Percentiles rank a stretch among this genome's conserved stretches.
Conservation (phyloP, 2,888 invertebrate genomes). For the Tortricodes alternella region DNA sequence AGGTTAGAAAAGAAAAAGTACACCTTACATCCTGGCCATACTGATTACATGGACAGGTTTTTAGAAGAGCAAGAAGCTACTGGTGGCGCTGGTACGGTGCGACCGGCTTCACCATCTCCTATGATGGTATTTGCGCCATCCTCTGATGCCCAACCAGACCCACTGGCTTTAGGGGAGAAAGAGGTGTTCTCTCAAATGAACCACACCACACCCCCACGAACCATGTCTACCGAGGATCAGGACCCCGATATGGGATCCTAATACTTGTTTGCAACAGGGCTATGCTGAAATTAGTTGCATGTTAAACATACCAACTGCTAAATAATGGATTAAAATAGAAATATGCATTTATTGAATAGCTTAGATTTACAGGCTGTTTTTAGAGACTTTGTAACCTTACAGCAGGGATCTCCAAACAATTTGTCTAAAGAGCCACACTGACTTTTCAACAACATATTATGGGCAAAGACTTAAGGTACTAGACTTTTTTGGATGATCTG, state of each 20-base stretch:
- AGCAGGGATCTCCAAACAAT: too few relatives aligned
- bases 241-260: conserved; percentile 73
- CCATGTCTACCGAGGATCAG: conserved; percentile 69
- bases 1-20: conserved; percentile 96
- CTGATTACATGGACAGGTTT: conserved; percentile 97
- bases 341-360: too few relatives aligned
- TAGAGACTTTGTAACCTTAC: too few relatives aligned
- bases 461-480: too few relatives aligned
- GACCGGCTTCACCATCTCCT: conserved; percentile 84
- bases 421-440: too few relatives aligned
- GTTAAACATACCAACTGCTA: conserved; percentile 7
- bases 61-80: conserved; percentile 93
- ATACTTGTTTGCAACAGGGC: conserved; percentile 55
- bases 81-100: conserved; percentile 81
- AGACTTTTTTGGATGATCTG: too few relatives aligned
- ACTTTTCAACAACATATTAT: too few relatives aligned
- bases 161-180: conserved; percentile 73
- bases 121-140: conserved; percentile 79
- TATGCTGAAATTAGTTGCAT: background rate
- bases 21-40: conserved; percentile 94
- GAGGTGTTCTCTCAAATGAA: conserved; percentile 78
- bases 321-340: too few relatives aligned
- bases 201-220: conserved; percentile 63
- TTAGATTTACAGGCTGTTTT: too few relatives aligned
- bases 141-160: conserved; percentile 69